phyloP scores from a whole-genome alignment of 2,113 vertebrate genomes.

The Calypte anna region DNA sequence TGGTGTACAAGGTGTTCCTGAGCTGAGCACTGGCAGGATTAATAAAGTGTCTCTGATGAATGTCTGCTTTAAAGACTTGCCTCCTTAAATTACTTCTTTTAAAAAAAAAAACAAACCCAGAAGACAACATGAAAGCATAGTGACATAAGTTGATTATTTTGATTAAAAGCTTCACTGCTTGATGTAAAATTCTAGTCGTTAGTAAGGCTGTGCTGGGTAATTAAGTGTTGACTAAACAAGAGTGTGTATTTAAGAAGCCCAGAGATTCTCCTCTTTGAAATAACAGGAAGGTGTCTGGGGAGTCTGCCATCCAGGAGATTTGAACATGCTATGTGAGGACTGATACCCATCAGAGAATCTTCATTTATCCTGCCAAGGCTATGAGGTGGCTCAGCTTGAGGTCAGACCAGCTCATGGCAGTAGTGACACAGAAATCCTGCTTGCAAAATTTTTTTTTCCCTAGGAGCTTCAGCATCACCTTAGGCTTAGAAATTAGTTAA shows the following conservation, averaged over 20 bases:
- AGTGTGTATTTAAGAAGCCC: neutral
- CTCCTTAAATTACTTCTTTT: neutral
- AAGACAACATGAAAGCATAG: neutral
- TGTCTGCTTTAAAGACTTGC: neutral
- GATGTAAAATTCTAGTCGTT: slow-evolving; percentile 9
- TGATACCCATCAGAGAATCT: neutral
- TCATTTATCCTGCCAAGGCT: neutral
- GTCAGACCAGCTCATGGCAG: neutral
- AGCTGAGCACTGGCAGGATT: neutral
- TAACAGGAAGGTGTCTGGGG: neutral
- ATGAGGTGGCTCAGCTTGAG: neutral
- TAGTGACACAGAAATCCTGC: neutral
- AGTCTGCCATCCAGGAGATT: neutral
- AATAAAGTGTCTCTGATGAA: neutral
- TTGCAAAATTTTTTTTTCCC: neutral
- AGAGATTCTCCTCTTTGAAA: slow-evolving; percentile 24
- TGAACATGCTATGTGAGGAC: neutral
- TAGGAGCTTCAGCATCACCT: neutral
- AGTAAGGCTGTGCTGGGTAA: neutral
- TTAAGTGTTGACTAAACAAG: slow-evolving; percentile 38
- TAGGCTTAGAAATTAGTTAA: neutral
- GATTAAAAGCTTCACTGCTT: slow-evolving; percentile 13
- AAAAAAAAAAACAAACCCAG: neutral
- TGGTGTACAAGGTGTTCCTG: slow-evolving; percentile 34
- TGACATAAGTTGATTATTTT: neutral